phyloP scores from a whole-genome alignment of 2,113 vertebrate genomes.

The Dunckerocampus dactyliophorus region DNA sequence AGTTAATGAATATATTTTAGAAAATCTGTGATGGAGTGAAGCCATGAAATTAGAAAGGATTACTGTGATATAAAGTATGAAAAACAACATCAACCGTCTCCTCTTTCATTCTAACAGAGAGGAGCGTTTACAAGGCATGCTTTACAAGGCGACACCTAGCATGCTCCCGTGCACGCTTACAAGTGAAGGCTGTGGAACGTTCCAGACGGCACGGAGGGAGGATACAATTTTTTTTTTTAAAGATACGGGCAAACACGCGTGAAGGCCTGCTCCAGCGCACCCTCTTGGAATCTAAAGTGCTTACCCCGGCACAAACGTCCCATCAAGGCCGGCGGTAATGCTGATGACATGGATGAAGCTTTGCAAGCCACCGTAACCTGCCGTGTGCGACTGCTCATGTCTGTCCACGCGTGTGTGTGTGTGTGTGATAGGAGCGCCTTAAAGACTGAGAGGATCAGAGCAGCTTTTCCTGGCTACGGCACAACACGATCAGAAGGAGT shows the following conservation, averaged over 20 bases:
- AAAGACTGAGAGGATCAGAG: conserved; percentile 62
- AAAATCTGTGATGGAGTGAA: too few relatives aligned
- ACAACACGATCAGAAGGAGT: conserved; percentile 53
- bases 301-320: conserved; percentile 64
- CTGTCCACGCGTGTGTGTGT: neutral
- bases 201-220: neutral
- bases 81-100: too few relatives aligned
- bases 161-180: neutral
- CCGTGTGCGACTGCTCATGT: conserved; percentile 18
- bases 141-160: neutral
- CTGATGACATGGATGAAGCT: conserved; percentile 66
- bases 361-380: conserved; percentile 34
- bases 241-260: conserved; percentile 6
- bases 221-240: too few relatives aligned
- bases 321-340: conserved; percentile 62
- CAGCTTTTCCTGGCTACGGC: conserved; percentile 48
- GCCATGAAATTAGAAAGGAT: too few relatives aligned
- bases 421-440: conserved; percentile 35
- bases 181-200: conserved; percentile 10
- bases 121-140: too few relatives aligned
- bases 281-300: conserved; percentile 44
- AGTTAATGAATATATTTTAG: too few relatives aligned
- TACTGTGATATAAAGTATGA: too few relatives aligned
- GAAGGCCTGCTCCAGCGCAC: conserved; percentile 7
- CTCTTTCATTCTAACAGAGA: too few relatives aligned